Evolutionary conservation across 2,888 invertebrate genomes (phyloP).

Genomic region (Sarcophaga rosellei): DNA sequence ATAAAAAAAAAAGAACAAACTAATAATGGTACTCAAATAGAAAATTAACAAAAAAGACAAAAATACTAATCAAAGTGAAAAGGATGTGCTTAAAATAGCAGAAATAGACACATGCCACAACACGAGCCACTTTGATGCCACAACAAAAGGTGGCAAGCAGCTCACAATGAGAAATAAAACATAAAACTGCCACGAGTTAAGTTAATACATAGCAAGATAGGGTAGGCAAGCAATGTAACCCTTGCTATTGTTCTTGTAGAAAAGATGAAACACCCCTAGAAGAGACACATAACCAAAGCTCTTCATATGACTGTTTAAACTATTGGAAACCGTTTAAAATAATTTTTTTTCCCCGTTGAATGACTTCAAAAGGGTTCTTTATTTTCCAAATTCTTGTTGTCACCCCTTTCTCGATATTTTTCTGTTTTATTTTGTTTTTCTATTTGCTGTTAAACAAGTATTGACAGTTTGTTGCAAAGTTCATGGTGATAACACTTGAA

Average conservation of each 20-base stretch:
- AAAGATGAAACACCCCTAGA: background rate
- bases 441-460: background rate
- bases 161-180: background rate
- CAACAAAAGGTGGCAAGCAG: background rate
- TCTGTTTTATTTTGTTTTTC: too few species aligned
- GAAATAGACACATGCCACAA: conserved; percentile 68
- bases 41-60: conserved; percentile 31
- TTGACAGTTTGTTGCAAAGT: conserved; percentile 30
- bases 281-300: too few species aligned
- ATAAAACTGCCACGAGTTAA: background rate
- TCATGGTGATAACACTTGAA: conserved; percentile 49
- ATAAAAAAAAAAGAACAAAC: conserved; percentile 33
- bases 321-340: background rate
- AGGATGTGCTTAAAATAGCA: conserved; percentile 63
- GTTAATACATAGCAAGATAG: background rate
- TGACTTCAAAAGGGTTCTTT: too few species aligned
- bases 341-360: too few species aligned
- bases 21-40: conserved; percentile 14
- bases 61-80: conserved; percentile 51
- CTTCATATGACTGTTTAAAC: background rate
- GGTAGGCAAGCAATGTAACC: conserved; percentile 60
- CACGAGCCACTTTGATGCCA: background rate
- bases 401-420: too few species aligned
- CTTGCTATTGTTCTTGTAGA: conserved; percentile 1
- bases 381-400: too few species aligned